These are phyloP conservation scores for Amblyraja radiata DNA, from an alignment of 2,797 vertebrate species.

Conservation along the genomic window DNA sequence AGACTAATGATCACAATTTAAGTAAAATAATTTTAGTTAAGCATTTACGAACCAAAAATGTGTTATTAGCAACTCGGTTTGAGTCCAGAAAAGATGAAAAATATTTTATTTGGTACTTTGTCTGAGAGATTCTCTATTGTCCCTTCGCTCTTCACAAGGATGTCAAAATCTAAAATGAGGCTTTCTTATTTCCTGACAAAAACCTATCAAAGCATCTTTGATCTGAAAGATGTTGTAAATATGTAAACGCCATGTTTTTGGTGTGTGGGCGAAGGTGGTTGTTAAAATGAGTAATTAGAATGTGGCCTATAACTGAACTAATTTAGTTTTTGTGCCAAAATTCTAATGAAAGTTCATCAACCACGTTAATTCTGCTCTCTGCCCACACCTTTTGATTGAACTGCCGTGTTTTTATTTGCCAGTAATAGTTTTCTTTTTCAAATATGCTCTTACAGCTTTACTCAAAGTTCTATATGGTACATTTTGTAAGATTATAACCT, in stretches of 20 bases:
- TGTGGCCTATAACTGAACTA: neutral
- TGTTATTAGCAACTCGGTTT: neutral
- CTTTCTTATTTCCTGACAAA: neutral
- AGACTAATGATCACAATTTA: neutral
- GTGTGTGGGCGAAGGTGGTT: too few species aligned
- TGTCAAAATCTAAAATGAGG: neutral
- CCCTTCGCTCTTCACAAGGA: neutral
- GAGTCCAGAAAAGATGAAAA: neutral
- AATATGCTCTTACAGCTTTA: neutral
- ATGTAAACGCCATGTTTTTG: neutral
- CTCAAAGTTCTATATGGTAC: neutral
- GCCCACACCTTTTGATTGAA: too few species aligned
- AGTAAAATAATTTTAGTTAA: conserved; percentile 1
- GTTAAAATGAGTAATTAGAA: too few species aligned
- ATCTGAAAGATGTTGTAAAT: neutral
- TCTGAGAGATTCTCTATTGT: neutral
- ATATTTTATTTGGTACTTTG: neutral
- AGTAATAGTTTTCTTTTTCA: neutral
- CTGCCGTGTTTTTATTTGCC: too few species aligned
- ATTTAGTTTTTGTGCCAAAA: neutral
- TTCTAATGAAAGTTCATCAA: too few species aligned
- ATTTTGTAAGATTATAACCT: neutral
- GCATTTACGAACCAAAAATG: neutral
- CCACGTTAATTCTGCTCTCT: too few species aligned
- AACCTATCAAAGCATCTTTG: neutral